Conservation (phyloP, 2,888 invertebrate species). For the Octonoba sinensis region DNA sequence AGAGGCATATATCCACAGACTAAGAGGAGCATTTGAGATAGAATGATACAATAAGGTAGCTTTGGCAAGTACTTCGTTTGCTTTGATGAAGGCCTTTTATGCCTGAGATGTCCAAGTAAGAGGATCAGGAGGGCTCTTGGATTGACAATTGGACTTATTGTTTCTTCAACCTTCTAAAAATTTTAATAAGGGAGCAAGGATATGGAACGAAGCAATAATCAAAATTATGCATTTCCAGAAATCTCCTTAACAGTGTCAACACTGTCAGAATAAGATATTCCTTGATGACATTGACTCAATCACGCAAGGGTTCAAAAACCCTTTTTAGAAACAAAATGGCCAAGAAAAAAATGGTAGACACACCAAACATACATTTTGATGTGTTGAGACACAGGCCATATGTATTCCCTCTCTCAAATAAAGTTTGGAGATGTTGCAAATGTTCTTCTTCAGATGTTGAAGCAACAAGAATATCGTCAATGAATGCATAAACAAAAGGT, state of each 20-base stretch:
- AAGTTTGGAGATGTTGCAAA: not conserved
- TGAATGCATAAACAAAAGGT: not conserved
- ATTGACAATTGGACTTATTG: not conserved
- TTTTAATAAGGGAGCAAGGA: not conserved
- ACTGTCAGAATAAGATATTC: not conserved
- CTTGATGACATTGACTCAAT: not conserved
- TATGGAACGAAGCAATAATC: not conserved
- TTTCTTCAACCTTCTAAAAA: not conserved
- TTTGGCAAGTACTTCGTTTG: not conserved
- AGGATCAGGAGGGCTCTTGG: not conserved
- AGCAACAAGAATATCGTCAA: conserved; percentile 1
- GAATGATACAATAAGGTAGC: not conserved
- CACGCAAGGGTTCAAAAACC: not conserved
- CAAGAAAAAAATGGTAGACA: not conserved
- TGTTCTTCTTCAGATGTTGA: not conserved
- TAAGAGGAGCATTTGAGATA: not conserved
- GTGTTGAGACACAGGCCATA: not conserved
- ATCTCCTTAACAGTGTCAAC: not conserved
- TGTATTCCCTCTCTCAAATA: not conserved
- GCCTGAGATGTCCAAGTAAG: not conserved
- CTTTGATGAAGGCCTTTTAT: not conserved
- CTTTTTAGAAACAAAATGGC: not conserved
- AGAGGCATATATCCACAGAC: not conserved
- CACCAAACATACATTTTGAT: not conserved
- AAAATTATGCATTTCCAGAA: not conserved